A percentile compares a stretch with the other conserved stretches of the same genome.
phyloP scores from a whole-genome alignment of 2,797 vertebrate genomes.

The Phoxinus dragarum region DNA sequence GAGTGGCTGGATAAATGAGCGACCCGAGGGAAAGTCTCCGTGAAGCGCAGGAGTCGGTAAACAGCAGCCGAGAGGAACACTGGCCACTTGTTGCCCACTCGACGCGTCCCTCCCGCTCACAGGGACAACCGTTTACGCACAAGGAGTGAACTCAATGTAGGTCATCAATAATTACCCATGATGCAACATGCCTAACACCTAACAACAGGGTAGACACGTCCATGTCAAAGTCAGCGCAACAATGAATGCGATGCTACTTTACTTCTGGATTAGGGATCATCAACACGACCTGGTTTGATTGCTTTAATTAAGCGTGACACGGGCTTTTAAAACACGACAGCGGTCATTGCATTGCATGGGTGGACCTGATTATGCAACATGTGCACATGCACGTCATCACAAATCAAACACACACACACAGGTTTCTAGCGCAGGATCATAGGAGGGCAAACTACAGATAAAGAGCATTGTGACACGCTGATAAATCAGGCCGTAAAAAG shows the following conservation, averaged over 20 bases:
- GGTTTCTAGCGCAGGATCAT: background rate
- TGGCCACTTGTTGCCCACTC: conserved; percentile 55
- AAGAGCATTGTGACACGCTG: background rate
- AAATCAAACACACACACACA: background rate
- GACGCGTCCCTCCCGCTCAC: background rate
- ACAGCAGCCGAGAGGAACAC: conserved; percentile 45
- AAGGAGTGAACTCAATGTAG: background rate
- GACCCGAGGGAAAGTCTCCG: conserved; percentile 37
- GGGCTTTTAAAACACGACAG: background rate
- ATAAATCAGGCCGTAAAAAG: background rate
- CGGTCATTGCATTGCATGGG: background rate
- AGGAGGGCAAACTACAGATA: background rate
- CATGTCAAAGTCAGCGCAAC: background rate
- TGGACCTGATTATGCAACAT: background rate
- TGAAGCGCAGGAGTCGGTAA: conserved; percentile 35
- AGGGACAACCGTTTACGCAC: background rate
- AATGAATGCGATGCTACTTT: background rate
- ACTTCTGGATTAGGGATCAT: background rate
- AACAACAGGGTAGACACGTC: background rate
- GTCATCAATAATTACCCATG: conserved; percentile 4
- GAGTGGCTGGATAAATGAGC: conserved; percentile 57
- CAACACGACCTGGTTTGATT: background rate
- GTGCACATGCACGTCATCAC: background rate
- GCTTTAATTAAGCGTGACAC: background rate
- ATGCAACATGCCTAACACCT: conserved; percentile 14